Percentiles rank a stretch among this genome's conserved stretches.
Conservation (phyloP, 92 coral and sea anemone species). For the Palythoa caribaeorum region DNA sequence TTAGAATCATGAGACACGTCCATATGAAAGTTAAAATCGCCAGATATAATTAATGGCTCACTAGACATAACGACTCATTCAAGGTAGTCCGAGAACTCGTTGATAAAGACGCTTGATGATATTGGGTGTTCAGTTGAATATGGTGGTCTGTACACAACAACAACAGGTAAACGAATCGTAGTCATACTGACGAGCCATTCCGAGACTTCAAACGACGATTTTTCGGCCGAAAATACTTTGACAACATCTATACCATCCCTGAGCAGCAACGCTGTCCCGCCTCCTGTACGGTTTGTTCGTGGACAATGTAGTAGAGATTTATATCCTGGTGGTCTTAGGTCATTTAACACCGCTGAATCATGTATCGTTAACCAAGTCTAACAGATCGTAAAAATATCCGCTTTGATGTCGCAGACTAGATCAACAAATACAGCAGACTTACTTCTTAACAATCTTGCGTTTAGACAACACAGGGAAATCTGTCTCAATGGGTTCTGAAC, state of each 20-base stretch:
- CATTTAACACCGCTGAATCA: slow-evolving; percentile 63
- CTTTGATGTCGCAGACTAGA: slow-evolving; percentile 48
- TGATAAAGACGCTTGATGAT: slow-evolving; percentile 16
- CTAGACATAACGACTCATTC: slow-evolving; percentile 56
- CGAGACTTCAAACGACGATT: slow-evolving; percentile 49
- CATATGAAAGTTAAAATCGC: slow-evolving; percentile 28
- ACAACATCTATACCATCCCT: slow-evolving; percentile 33
- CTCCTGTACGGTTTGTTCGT: slow-evolving; percentile 42
- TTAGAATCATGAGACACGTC: slow-evolving; percentile 30
- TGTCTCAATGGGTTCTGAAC: neutral
- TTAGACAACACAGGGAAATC: slow-evolving; percentile 39
- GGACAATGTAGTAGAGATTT: slow-evolving; percentile 62
- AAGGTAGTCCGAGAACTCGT: slow-evolving; percentile 50
- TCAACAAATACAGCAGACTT: slow-evolving; percentile 67
- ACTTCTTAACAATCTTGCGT: slow-evolving; percentile 56
- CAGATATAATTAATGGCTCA: slow-evolving; percentile 22
- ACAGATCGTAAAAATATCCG: slow-evolving; percentile 47
- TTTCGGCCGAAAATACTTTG: slow-evolving; percentile 39
- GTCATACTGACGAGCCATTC: slow-evolving; percentile 43
- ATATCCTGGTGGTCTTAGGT: slow-evolving; percentile 58
- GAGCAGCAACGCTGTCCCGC: slow-evolving; percentile 54
- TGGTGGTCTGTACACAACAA: slow-evolving; percentile 49
- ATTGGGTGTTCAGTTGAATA: slow-evolving; percentile 49
- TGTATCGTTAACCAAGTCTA: slow-evolving; percentile 41
- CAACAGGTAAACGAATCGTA: slow-evolving; percentile 20